Evolutionary conservation across 2,113 vertebrate genomes (phyloP), one percentile per base, ranked within the genome.

Genomic region (Chunga burmeisteri): DNA sequence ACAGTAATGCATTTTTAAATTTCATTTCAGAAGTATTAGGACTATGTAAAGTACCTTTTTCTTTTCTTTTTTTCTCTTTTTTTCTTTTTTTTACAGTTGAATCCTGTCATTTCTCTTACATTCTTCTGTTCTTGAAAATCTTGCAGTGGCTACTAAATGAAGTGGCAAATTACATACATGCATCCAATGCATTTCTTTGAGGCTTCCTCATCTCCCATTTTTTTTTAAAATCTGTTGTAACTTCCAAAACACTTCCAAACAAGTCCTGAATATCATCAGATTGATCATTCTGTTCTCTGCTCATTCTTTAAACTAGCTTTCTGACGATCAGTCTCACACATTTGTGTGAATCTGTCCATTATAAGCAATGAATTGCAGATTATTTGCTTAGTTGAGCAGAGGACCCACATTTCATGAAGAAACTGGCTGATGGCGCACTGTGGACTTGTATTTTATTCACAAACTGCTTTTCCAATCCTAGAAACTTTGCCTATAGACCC

Each of bases 221-320:
- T 67, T 63, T 47, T 86, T 87, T 86, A 77, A 95, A 65, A 47
- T 42, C 26, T 27, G 7, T 47, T 44, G n/a, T 53, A 32, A 77
- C 78, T 96, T 94, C 72, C 26, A 38, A 97, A 95, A 95, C 49
- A 56, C 77, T 65, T 52, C 75, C 78, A 92, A 96, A 93, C 79
- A 79, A 93, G 65, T 93, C 89, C 92, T 92, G 55, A 86, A 93
- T 94, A 95, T 87, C 82, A 95, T 91, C 86, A 96, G 70, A 55
- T 59, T 71, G 86, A 73, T 74, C 34, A 84, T 96, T 96, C 70
- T 77, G 55, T 1, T 88, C 95, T 84, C 78, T 10, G 46, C 19
- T 86, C 10, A 38, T 89, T 81, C 80, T 74, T 73, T 16, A 26
- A 86, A 81, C 7, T 63, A 58, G 27, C 65, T 63, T 52, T 36